These are phyloP conservation scores for Callosobruchus maculatus DNA, from an alignment of 2,888 invertebrate species.

Conservation along the genomic window DNA sequence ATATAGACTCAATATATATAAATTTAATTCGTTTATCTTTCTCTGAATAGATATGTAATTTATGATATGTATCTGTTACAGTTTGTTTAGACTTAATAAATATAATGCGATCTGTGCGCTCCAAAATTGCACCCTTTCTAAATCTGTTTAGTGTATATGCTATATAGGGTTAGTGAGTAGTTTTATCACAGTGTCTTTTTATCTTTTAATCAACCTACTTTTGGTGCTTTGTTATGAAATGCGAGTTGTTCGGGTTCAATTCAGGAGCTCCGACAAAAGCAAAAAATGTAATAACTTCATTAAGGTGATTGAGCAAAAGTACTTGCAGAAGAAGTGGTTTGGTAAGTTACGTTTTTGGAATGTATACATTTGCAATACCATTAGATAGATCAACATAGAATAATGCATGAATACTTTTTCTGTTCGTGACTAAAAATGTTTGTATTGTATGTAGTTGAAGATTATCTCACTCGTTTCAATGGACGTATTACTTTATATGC, in stretches of 20 bases:
- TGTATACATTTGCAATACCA: background rate
- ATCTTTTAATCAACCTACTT: background rate
- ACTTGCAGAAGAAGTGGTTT: background rate
- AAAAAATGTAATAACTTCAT: background rate
- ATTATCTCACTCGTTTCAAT: no score
- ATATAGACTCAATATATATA: conserved; percentile 6
- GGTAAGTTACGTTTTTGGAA: background rate
- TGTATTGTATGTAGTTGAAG: background rate
- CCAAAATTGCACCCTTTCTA: conserved; percentile 3
- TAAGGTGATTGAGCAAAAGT: conserved; percentile 4
- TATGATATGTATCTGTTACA: conserved; percentile 5
- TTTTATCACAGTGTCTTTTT: conserved; percentile 15
- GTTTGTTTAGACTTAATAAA: background rate
- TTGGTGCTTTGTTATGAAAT: conserved; percentile 2
- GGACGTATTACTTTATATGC: no score
- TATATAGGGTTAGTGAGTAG: conserved; percentile 7
- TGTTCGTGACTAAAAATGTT: background rate
- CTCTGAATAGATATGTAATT: conserved; percentile 1
- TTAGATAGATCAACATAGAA: background rate
- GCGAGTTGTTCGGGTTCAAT: background rate
- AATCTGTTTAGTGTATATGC: conserved; percentile 5
- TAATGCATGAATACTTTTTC: no score
- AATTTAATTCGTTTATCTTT: background rate
- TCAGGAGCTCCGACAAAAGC: background rate
- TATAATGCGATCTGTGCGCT: background rate